Evolutionary conservation across 2,888 invertebrate genomes (phyloP).

Genomic region (Nephrotoma guestfalica): DNA sequence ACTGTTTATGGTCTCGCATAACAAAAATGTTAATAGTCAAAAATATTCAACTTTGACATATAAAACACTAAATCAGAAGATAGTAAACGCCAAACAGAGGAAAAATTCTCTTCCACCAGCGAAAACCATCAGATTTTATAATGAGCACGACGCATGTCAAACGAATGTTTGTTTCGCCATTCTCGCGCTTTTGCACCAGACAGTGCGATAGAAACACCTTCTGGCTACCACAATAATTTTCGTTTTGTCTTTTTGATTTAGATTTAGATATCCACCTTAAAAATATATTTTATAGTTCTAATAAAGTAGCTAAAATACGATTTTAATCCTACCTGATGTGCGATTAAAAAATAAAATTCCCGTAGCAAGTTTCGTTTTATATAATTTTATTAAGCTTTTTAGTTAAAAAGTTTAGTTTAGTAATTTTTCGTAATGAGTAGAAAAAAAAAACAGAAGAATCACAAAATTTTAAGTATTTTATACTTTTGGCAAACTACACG

Average conservation of each 20-base stretch:
- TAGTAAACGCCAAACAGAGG: neutral
- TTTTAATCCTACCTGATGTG: neutral
- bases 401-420: neutral
- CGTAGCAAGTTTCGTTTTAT: neutral
- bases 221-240: neutral
- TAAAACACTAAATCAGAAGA: neutral
- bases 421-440: neutral
- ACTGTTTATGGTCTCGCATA: neutral
- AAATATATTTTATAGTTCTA: neutral
- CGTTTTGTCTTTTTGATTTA: no score
- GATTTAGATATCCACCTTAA: no score
- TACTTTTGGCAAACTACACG: neutral
- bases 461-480: neutral
- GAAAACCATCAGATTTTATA: no score
- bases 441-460: neutral
- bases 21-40: neutral
- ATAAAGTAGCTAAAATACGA: neutral
- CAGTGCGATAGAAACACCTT: neutral
- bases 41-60: neutral
- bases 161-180: neutral
- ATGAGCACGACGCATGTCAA: neutral
- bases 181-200: neutral
- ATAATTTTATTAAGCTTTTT: neutral
- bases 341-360: neutral
- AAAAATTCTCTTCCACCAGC: neutral